Percentiles rank a stretch among this genome's conserved stretches.
These are phyloP conservation scores for Tychaedon coryphoeus DNA, from an alignment of 2,113 vertebrate species.

Conservation along the genomic window DNA sequence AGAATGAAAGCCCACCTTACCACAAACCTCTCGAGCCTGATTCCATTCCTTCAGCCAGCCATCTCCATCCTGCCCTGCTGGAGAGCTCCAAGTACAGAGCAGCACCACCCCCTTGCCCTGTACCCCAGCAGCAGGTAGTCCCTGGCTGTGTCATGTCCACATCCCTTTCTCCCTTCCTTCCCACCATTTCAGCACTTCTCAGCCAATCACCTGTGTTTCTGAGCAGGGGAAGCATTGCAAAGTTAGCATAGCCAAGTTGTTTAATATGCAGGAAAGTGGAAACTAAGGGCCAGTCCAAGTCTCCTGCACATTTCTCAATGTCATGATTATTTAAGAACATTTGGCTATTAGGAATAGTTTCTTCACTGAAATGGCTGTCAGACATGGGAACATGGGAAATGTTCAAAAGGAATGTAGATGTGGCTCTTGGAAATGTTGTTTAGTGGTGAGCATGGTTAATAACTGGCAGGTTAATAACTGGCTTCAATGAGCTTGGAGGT, in stretches of 20 bases:
- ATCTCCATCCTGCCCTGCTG: not conserved
- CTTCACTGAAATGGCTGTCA: not conserved
- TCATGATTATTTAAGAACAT: not conserved
- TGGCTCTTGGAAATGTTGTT: not conserved
- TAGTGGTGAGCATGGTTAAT: not conserved
- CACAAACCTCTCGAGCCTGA: not conserved
- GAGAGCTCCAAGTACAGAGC: not conserved
- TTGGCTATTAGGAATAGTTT: not conserved
- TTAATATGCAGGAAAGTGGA: not conserved
- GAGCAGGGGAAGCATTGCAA: not conserved
- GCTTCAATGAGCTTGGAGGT: not conserved
- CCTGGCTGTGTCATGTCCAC: rapidly evolving
- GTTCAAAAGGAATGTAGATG: not conserved
- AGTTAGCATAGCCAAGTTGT: not conserved
- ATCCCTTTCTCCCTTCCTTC: not conserved
- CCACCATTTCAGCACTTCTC: not conserved
- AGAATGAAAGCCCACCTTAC: not conserved
- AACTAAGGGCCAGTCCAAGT: not conserved
- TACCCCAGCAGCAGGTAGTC: not conserved
- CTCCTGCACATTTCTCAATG: not conserved
- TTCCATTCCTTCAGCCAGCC: not conserved
- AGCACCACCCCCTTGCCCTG: not conserved
- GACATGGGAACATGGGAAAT: not conserved
- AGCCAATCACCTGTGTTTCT: not conserved
- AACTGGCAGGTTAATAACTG: not conserved